These are phyloP conservation scores for Spatulosminthurus flaviceps DNA, from an alignment of 2,888 invertebrate species.

Conservation along the genomic window DNA sequence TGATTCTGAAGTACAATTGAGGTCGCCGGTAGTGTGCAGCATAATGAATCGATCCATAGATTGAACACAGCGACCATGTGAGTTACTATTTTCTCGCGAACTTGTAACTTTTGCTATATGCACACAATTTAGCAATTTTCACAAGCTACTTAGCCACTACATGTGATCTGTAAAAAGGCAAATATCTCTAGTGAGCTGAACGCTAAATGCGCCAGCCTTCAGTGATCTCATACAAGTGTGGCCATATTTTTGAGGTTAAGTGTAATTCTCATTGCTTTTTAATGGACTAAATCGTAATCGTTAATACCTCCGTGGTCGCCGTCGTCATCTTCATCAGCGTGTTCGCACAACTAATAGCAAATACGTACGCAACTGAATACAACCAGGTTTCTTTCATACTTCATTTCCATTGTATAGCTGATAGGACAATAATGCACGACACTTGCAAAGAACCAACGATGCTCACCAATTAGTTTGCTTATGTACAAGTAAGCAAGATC, in stretches of 20 bases:
- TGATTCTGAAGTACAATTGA: no score
- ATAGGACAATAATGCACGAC: not conserved
- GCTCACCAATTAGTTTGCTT: not conserved
- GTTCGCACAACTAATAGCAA: not conserved
- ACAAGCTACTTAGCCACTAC: not conserved
- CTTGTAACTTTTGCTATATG: not conserved
- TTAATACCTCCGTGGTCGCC: not conserved
- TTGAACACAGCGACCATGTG: no score
- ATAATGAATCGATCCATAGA: no score
- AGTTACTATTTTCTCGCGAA: no score
- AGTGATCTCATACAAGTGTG: no score
- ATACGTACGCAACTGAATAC: not conserved
- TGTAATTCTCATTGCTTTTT: not conserved
- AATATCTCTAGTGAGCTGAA: not conserved
- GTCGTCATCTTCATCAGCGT: not conserved
- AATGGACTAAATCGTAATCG: not conserved
- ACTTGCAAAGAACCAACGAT: not conserved
- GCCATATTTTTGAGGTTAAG: not conserved
- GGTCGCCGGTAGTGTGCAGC: no score
- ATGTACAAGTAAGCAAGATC: not conserved
- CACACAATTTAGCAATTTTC: slow-evolving; percentile 1
- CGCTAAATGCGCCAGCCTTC: not conserved
- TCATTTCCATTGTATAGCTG: not conserved
- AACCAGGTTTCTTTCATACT: not conserved
- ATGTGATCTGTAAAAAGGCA: not conserved